Percentiles rank a stretch among this genome's conserved stretches.
Evolutionary conservation across 2,113 vertebrate species (phyloP).

Genomic region (Microcebus tavaratra): DNA sequence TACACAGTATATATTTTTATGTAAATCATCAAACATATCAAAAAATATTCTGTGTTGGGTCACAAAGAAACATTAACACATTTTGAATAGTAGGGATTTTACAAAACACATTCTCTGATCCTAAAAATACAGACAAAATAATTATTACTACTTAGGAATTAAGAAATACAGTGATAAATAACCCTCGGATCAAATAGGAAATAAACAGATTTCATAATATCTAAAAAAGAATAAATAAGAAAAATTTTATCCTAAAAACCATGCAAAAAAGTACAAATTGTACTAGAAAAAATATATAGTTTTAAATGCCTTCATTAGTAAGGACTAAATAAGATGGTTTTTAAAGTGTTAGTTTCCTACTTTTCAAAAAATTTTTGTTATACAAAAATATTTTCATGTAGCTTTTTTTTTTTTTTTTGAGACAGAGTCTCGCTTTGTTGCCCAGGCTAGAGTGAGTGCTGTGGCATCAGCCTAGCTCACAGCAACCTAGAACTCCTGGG

Average conservation of each 20-base stretch:
- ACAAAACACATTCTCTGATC: not conserved
- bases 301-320: not conserved
- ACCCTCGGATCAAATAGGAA: not conserved
- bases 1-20: not conserved
- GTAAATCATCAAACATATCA: not conserved
- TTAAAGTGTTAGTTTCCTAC: constrained; percentile 28
- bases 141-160: not conserved
- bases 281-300: not conserved
- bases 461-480: too few relatives aligned
- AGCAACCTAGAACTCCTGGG: too few relatives aligned
- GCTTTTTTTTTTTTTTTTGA: not conserved
- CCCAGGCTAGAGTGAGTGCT: too few relatives aligned
- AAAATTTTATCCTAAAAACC: not conserved
- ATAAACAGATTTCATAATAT: not conserved
- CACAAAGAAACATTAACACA: not conserved
- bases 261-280: not conserved
- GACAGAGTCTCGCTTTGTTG: too few relatives aligned
- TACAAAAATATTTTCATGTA: constrained; percentile 42
- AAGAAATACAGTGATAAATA: not conserved
- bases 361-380: constrained; percentile 47
- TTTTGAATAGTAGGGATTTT: not conserved
- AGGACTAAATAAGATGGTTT: not conserved
- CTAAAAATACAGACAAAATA: constrained; percentile 1
- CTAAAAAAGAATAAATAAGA: constrained; percentile 3
- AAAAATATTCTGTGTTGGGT: not conserved